Percentiles rank a stretch among this genome's conserved stretches.
Evolutionary conservation across 2,113 vertebrate species (phyloP).

Genomic region (Mustelus asterias): DNA sequence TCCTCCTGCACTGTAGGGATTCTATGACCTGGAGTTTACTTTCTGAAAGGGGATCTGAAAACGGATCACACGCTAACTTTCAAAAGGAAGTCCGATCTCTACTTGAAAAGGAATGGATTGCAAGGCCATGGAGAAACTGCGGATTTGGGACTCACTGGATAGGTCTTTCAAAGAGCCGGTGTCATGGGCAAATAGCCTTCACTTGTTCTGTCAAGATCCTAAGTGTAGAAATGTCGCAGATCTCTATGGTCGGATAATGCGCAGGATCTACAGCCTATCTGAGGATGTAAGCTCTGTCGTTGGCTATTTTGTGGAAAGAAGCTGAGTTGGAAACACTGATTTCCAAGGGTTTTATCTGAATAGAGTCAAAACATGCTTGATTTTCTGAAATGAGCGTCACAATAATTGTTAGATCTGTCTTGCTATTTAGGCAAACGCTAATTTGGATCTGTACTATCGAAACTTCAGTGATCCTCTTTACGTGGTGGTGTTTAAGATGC

Average conservation of each 20-base stretch:
- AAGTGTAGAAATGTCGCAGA: neutral
- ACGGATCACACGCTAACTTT: neutral
- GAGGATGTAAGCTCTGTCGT: neutral
- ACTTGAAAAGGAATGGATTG: neutral
- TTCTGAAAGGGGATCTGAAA: neutral
- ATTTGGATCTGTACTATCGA: slow-evolving; percentile 71
- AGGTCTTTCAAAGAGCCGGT: neutral
- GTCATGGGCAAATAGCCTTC: neutral
- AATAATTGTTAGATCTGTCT: slow-evolving; percentile 1
- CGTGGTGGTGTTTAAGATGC: slow-evolving; percentile 93
- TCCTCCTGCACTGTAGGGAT: too few species aligned
- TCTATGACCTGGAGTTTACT: neutral
- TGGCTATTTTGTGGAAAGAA: neutral
- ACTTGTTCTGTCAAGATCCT: neutral
- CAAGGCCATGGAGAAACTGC: neutral
- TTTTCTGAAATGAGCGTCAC: neutral
- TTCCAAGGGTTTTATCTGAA: neutral
- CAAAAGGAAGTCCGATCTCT: neutral
- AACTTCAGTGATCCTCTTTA: slow-evolving; percentile 86
- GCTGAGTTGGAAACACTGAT: too few species aligned
- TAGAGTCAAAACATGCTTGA: neutral
- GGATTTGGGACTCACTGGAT: neutral
- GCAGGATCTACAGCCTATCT: neutral
- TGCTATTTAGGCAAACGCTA: slow-evolving; percentile 61
- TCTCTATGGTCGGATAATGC: neutral